Conservation (phyloP, 2,888 invertebrate species). For the Drosophila incognita region DNA sequence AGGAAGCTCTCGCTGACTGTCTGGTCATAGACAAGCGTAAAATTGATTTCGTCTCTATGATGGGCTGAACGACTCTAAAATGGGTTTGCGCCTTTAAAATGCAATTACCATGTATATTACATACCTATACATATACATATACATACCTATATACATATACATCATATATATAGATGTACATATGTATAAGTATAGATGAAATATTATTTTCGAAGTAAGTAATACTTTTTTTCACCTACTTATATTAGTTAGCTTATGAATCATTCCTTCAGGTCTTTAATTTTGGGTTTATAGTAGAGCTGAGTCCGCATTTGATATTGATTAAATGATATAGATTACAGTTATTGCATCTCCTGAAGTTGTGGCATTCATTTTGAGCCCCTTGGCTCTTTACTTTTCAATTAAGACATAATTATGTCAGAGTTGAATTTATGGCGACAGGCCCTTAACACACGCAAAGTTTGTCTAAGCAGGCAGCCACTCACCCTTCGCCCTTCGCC, state of each 20-base stretch:
- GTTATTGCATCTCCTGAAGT: slow-evolving; percentile 58
- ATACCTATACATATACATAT: not conserved
- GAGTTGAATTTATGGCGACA: slow-evolving; percentile 83
- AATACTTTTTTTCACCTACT: not conserved
- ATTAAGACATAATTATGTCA: slow-evolving; percentile 84
- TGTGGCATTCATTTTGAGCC: slow-evolving; percentile 19
- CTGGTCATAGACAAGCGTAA: slow-evolving; percentile 81
- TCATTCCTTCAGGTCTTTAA: not conserved
- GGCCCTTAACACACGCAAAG: slow-evolving; percentile 67
- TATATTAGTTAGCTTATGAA: too few species aligned
- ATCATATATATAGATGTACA: fast-evolving
- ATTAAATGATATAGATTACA: slow-evolving; percentile 1
- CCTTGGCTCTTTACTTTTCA: slow-evolving; percentile 55
- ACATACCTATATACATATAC: not conserved
- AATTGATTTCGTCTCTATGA: slow-evolving; percentile 81
- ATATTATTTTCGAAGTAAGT: too few species aligned
- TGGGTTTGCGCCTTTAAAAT: slow-evolving; percentile 62
- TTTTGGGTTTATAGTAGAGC: not conserved
- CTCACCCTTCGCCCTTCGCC: slow-evolving; percentile 26
- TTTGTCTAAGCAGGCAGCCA: slow-evolving; percentile 45
- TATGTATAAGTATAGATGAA: too few species aligned
- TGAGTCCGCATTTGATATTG: not conserved
- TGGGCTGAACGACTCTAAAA: slow-evolving; percentile 48
- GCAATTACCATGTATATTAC: slow-evolving; percentile 36
- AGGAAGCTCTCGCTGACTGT: slow-evolving; percentile 14